Evolutionary conservation across 2,113 vertebrate genomes (phyloP).

Genomic region (Nannospalax galili): DNA sequence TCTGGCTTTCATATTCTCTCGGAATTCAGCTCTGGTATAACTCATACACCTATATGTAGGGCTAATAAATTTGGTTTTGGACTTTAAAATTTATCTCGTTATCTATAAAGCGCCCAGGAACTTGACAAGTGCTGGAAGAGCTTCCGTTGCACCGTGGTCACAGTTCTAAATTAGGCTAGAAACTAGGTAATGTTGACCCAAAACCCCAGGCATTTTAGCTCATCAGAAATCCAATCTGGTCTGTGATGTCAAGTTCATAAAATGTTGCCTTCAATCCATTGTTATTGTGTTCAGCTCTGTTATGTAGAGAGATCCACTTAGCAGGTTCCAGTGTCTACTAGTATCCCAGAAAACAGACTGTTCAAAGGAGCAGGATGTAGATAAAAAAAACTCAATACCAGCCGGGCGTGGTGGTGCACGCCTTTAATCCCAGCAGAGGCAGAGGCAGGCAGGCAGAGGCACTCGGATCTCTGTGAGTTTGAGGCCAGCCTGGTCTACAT

Average conservation of each 20-base stretch:
- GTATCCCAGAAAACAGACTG: neutral
- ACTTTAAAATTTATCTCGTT: constrained; percentile 15
- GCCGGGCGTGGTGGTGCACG: no score
- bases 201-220: neutral
- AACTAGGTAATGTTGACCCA: neutral
- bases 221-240: neutral
- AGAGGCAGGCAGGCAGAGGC: no score
- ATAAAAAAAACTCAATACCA: no score
- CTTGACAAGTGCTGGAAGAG: neutral
- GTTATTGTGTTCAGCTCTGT: neutral
- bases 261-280: neutral
- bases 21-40: constrained; percentile 3
- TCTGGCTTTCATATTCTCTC: constrained; percentile 13
- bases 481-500: no score
- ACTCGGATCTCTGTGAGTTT: no score
- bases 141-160: neutral
- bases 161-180: neutral
- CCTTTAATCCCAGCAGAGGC: no score
- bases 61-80: constrained; percentile 57
- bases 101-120: neutral
- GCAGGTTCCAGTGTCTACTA: neutral
- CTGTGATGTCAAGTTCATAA: constrained; percentile 6
- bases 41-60: neutral
- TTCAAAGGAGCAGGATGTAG: neutral
- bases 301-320: neutral